Percentiles rank a stretch among this genome's conserved stretches.
Evolutionary conservation across 2,113 vertebrate species (phyloP).

Genomic region (Apodemus sylvaticus): DNA sequence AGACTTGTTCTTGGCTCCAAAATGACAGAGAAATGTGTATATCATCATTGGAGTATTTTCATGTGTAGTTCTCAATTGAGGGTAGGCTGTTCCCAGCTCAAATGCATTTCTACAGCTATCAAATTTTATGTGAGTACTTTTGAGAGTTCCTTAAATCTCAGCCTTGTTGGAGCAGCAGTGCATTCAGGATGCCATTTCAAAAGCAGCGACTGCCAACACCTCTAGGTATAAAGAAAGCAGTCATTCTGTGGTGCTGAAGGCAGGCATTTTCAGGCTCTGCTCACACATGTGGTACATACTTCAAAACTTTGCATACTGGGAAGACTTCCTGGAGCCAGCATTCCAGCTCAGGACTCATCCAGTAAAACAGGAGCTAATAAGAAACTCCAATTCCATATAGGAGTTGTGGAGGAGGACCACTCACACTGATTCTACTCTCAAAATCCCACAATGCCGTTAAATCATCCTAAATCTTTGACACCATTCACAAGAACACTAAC

Average conservation of each 20-base stretch:
- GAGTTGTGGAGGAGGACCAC: conserved; percentile 23
- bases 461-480: conserved; percentile 65
- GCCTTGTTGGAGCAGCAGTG: conserved; percentile 55
- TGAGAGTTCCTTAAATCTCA: conserved; percentile 52
- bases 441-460: conserved; percentile 62
- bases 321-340: conserved; percentile 51
- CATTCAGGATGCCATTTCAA: conserved; percentile 61
- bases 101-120: background rate
- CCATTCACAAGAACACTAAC: conserved; percentile 66
- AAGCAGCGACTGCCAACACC: conserved; percentile 62
- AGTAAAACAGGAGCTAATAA: conserved; percentile 75
- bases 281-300: conserved; percentile 54
- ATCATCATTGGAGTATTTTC: background rate
- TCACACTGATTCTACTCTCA: conserved; percentile 50
- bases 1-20: background rate
- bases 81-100: conserved; percentile 19
- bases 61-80: background rate
- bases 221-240: conserved; percentile 53
- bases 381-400: conserved; percentile 34
- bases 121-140: conserved; percentile 38
- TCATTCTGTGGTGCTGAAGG: conserved; percentile 46
- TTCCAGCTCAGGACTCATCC: conserved; percentile 57
- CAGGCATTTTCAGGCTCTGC: conserved; percentile 30
- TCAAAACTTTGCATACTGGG: conserved; percentile 69
- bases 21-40: background rate